Conservation (phyloP, 2,113 vertebrate species). For the Pterocles gutturalis region DNA sequence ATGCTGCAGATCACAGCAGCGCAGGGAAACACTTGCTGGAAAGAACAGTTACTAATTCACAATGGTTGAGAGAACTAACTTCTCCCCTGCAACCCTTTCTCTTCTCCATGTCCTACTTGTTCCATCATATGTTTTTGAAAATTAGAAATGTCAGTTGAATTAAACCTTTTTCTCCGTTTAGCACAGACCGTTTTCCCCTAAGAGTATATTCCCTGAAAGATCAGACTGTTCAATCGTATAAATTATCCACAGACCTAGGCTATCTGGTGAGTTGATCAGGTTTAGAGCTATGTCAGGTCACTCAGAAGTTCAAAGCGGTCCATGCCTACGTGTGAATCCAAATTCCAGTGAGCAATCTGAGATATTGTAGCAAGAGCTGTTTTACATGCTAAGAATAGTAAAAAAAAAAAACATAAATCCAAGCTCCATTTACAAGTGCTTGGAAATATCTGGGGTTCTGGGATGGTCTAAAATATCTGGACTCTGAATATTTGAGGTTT, state of each 20-base stretch:
- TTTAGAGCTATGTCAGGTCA: neutral
- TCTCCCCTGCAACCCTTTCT: neutral
- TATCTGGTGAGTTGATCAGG: neutral
- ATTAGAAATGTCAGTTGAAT: neutral
- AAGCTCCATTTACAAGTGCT: neutral
- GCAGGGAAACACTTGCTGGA: neutral
- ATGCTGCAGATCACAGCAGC: neutral
- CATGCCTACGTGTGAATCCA: neutral
- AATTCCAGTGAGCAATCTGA: neutral
- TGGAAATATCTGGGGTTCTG: neutral
- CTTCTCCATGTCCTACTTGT: neutral
- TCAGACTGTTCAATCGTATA: neutral
- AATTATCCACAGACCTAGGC: neutral
- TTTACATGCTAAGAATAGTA: neutral
- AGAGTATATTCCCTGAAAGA: neutral
- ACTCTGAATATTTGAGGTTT: constrained; percentile 18
- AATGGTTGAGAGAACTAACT: neutral
- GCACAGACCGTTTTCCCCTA: neutral
- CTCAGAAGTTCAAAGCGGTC: neutral
- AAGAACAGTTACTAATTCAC: neutral
- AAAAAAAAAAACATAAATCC: neutral
- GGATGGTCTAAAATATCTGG: neutral
- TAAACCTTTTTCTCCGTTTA: neutral
- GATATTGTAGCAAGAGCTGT: neutral
- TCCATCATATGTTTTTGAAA: neutral